phyloP scores from a whole-genome alignment of 37 sponge, comb jelly and placozoan species.

The Halichondria panicea region DNA sequence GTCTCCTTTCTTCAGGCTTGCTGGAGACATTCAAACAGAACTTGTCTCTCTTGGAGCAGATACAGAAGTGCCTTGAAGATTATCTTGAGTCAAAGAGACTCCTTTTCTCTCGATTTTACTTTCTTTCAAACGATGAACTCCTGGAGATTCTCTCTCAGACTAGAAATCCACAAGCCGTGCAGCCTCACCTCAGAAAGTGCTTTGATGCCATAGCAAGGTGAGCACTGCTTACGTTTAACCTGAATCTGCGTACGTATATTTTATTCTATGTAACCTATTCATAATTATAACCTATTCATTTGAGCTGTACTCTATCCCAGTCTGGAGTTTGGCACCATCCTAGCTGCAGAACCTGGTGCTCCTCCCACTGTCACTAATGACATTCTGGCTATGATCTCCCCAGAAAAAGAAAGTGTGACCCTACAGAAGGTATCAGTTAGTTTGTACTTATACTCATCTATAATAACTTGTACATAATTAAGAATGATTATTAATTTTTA shows the following conservation, averaged over 20 bases:
- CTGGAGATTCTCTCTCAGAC: slow-evolving; percentile 98
- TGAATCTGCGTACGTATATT: not conserved
- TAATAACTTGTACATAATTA: not conserved
- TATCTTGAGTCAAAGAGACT: slow-evolving; percentile 95
- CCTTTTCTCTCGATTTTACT: slow-evolving; percentile 94
- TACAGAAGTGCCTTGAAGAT: slow-evolving; percentile 98
- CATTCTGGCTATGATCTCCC: slow-evolving; percentile 94
- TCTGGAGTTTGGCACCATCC: slow-evolving; percentile 88
- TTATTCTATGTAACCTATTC: no score
- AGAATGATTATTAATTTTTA: slow-evolving; percentile 1
- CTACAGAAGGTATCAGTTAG: slow-evolving; percentile 60
- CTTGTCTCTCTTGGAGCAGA: slow-evolving; percentile 89
- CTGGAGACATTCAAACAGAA: slow-evolving; percentile 91
- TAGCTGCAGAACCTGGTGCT: slow-evolving; percentile 57
- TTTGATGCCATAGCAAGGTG: slow-evolving; percentile 96
- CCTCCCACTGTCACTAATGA: slow-evolving; percentile 85
- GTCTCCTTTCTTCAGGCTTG: slow-evolving; percentile 67
- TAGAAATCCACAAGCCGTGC: slow-evolving; percentile 95
- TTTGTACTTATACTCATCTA: not conserved
- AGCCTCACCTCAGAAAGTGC: slow-evolving; percentile 98
- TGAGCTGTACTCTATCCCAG: slow-evolving; percentile 17
- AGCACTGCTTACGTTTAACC: slow-evolving; percentile 7
- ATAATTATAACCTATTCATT: not conserved
- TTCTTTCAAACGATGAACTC: slow-evolving; percentile 97
- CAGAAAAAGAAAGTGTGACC: slow-evolving; percentile 85